These are phyloP conservation scores for Artibeus lituratus DNA, from an alignment of 2,797 vertebrate species.

Conservation along the genomic window DNA sequence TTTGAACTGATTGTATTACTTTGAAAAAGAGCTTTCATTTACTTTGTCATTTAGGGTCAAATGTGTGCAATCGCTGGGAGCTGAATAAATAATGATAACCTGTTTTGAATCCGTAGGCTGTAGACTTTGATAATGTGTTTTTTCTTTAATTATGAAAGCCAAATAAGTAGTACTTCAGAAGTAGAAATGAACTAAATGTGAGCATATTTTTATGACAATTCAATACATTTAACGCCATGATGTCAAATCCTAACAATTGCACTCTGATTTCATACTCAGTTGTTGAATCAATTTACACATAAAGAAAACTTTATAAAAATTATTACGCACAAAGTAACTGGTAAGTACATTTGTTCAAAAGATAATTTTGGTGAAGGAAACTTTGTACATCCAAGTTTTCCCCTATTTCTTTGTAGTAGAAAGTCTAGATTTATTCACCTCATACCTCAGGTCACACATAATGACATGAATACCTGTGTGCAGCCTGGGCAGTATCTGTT, in stretches of 20 bases:
- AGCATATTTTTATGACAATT: not conserved
- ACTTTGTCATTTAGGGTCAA: slow-evolving; percentile 86
- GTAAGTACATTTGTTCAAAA: not conserved
- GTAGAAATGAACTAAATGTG: not conserved
- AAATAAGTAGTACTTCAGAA: not conserved
- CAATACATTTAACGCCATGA: not conserved
- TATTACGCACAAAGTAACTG: not conserved
- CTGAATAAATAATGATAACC: slow-evolving; percentile 73
- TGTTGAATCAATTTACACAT: not conserved
- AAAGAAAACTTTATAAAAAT: not conserved
- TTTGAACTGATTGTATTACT: slow-evolving; percentile 89
- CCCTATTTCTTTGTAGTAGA: not conserved
- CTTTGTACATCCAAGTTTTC: not conserved
- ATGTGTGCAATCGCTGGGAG: slow-evolving; percentile 78
- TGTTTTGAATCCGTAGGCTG: slow-evolving; percentile 25
- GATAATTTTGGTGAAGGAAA: not conserved
- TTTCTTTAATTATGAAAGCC: not conserved
- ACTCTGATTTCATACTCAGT: not conserved
- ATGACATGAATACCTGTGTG: not conserved
- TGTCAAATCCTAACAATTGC: not conserved
- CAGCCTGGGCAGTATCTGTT: not conserved
- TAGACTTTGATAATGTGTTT: not conserved
- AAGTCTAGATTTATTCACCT: not conserved
- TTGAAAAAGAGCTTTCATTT: slow-evolving; percentile 89
- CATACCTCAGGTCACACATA: not conserved